A percentile compares a stretch with the other conserved stretches of the same genome.
phyloP scores from a whole-genome alignment of 2,797 vertebrate species.

The Acanthopagrus latus region DNA sequence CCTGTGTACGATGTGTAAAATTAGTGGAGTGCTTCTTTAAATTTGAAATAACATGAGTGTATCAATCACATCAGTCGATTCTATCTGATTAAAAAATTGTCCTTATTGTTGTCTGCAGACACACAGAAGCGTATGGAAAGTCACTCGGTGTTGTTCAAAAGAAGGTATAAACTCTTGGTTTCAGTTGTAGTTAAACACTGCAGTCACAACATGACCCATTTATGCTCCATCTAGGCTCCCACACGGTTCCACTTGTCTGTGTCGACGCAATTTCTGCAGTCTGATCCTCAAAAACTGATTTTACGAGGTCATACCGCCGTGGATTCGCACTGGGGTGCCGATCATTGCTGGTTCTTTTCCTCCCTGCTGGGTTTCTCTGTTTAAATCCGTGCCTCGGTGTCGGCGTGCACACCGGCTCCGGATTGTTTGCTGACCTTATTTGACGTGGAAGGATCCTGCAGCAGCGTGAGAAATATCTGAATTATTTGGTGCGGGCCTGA shows the following conservation, averaged over 20 bases:
- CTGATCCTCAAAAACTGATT: slow-evolving; percentile 41
- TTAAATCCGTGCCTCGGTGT: slow-evolving; percentile 40
- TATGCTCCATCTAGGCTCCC: slow-evolving; percentile 39
- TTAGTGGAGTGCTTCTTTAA: background rate
- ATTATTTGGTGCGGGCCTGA: slow-evolving; percentile 12
- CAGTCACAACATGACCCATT: slow-evolving; percentile 54
- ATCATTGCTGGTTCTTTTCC: background rate
- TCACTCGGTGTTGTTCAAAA: slow-evolving; percentile 7
- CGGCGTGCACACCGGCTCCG: background rate
- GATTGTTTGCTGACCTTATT: slow-evolving; percentile 29
- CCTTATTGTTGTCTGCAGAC: background rate
- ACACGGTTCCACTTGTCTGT: slow-evolving; percentile 20
- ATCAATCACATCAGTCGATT: background rate
- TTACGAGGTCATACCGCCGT: slow-evolving; percentile 54
- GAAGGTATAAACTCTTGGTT: slow-evolving; percentile 16
- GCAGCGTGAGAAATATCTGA: slow-evolving; percentile 33
- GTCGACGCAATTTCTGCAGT: slow-evolving; percentile 32
- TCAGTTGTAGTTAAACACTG: slow-evolving; percentile 24
- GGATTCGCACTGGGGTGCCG: slow-evolving; percentile 7
- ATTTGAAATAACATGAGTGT: background rate
- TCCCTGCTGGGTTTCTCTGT: slow-evolving; percentile 30
- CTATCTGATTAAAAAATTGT: background rate
- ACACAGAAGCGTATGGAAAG: background rate
- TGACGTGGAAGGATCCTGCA: slow-evolving; percentile 24
- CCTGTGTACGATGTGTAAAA: background rate